Conservation (phyloP, 2,797 vertebrate genomes). For the Decapterus maruadsi region DNA sequence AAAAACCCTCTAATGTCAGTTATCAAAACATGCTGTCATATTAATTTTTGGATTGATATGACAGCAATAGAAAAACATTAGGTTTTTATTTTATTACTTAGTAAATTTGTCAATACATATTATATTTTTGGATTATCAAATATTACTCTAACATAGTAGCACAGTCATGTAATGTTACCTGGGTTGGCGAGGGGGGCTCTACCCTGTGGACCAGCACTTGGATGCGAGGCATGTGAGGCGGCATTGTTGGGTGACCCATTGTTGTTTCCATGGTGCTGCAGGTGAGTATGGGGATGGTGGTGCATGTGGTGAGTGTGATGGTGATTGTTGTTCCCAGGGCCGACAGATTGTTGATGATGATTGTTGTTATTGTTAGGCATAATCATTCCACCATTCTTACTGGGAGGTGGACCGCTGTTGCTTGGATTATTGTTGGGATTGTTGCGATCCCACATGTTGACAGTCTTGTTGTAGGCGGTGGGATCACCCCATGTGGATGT, state of each 20-base stretch:
- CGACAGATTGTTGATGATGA: conserved; percentile 82
- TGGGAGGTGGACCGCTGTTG: conserved; percentile 75
- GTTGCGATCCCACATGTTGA: conserved; percentile 98
- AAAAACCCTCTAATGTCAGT: too few relatives aligned
- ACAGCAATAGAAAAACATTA: too few relatives aligned
- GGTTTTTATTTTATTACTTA: neutral
- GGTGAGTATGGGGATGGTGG: conserved; percentile 81
- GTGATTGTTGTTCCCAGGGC: conserved; percentile 84
- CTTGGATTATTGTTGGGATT: conserved; percentile 90
- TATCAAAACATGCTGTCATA: conserved; percentile 6
- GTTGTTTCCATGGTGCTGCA: conserved; percentile 87
- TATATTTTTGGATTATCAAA: neutral
- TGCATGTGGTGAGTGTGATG: conserved; percentile 80
- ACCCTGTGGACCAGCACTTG: conserved; percentile 88
- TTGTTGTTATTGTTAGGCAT: conserved; percentile 78
- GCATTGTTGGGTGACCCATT: conserved; percentile 87
- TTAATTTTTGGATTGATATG: neutral
- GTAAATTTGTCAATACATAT: neutral
- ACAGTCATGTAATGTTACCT: conserved; percentile 84
- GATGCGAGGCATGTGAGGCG: conserved; percentile 80
- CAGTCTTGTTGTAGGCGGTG: conserved; percentile 90
- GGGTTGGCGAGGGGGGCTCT: conserved; percentile 92
- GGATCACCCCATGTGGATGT: conserved; percentile 99
- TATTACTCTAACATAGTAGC: conserved; percentile 4
- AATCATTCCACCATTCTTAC: conserved; percentile 77